These are phyloP conservation scores for Crenuchus spilurus DNA, from an alignment of 2,797 vertebrate genomes.

Conservation along the genomic window DNA sequence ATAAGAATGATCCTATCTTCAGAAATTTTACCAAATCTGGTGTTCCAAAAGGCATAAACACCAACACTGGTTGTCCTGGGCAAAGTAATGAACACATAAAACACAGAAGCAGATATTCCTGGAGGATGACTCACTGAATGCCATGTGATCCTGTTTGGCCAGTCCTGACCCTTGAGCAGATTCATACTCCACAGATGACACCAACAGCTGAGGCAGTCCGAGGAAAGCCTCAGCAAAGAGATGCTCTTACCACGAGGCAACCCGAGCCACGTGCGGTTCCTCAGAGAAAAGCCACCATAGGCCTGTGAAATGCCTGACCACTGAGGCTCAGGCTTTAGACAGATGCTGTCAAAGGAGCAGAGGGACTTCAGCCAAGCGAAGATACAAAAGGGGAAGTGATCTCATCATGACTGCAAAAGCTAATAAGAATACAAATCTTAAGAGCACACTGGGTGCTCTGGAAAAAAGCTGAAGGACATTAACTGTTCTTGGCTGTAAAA, in stretches of 20 bases:
- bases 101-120: slow-evolving; percentile 42
- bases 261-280: neutral
- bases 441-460: slow-evolving; percentile 1
- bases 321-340: slow-evolving; percentile 49
- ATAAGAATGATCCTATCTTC: too few relatives aligned
- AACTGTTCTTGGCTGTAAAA: too few relatives aligned
- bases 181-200: slow-evolving; percentile 2
- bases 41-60: neutral
- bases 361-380: slow-evolving; percentile 2
- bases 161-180: neutral
- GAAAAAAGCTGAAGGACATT: slow-evolving; percentile 38
- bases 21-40: too few relatives aligned
- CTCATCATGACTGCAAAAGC: neutral
- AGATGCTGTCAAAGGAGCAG: slow-evolving; percentile 10
- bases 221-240: neutral
- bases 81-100: slow-evolving; percentile 6
- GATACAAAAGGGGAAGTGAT: neutral
- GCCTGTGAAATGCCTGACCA: slow-evolving; percentile 54
- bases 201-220: slow-evolving; percentile 27
- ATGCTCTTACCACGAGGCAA: slow-evolving; percentile 13
- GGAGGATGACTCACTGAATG: slow-evolving; percentile 38
- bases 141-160: slow-evolving; percentile 22
- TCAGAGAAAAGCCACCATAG: slow-evolving; percentile 14
- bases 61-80: neutral
- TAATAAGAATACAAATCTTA: neutral